Evolutionary conservation across 2,888 invertebrate genomes (phyloP), one percentile per base, ranked within the genome.

Genomic region (Aleiodes alternator): DNA sequence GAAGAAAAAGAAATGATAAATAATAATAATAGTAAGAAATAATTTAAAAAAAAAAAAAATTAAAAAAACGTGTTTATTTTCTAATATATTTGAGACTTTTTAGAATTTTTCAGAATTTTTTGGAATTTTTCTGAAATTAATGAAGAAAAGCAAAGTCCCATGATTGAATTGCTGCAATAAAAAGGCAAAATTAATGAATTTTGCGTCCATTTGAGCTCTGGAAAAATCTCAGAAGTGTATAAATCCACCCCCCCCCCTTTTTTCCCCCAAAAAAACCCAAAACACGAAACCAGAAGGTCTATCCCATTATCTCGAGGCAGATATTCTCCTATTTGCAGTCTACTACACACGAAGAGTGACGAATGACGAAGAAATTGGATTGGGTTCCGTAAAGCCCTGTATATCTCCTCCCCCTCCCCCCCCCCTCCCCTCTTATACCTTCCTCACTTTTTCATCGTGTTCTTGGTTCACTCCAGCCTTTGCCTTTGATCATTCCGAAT

Each of bases 281-380:
- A 77, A 71, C 70, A 68, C 66, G 70, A 50, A 51, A 57, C 61
- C 48, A 29, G 51, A 34, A 69, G 69, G 56, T 53, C 69, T n/a
- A 14, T 38, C 55, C 38, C 69, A 68, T 73, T 59, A 75, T 77
- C 73, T 59, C 16, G 68, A 48, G 31, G 69, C 64, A 75, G 43
- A 69, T 51, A 64, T 69, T 66, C 70, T 48, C 69, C 38, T 14
- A 43, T 48, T 68, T 43, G 12, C 64, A 70, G 68, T 53, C 56
- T 57, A 59, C 59, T 43, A 14, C 77, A 71, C 57, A 55, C 72
- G 38, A 69, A 55, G 76, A 77, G 75, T 76, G 79, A 80, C 79
- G 79, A 82, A 81, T 79, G 79, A 80, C 75, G 72, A 68, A 57
- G 78, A 81, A 84, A 83, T 82, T 82, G 80, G 74, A 83, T 83